Conservation (phyloP, 2,113 vertebrate genomes). For the Toxostoma redivivum region DNA sequence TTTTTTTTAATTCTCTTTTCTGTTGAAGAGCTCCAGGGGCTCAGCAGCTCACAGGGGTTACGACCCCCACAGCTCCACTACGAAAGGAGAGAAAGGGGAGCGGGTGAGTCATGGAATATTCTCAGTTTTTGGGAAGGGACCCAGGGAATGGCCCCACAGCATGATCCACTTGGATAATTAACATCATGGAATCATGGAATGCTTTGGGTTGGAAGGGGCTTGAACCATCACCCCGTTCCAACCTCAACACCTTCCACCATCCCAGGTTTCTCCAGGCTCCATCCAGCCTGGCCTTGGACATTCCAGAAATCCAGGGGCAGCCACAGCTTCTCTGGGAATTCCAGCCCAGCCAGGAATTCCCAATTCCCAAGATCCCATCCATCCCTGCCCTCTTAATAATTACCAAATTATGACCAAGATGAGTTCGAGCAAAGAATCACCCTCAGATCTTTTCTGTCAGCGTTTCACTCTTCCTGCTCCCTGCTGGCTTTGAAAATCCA, state of each 20-base stretch:
- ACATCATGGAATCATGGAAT: not conserved
- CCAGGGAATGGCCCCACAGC: not conserved
- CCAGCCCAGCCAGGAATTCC: not conserved
- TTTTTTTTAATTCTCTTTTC: not conserved
- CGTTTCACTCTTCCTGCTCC: not conserved
- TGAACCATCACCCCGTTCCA: not conserved
- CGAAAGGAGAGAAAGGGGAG: slow-evolving; percentile 87
- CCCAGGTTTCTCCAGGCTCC: not conserved
- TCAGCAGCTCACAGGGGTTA: slow-evolving; percentile 63
- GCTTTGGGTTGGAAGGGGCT: not conserved
- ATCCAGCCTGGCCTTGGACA: not conserved
- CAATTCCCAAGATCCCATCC: not conserved
- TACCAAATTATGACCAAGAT: not conserved
- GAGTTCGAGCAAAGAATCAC: not conserved
- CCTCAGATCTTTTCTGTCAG: not conserved
- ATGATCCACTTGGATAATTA: not conserved
- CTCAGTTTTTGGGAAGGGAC: not conserved
- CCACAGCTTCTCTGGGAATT: not conserved
- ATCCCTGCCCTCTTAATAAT: not conserved
- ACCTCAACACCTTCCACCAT: fast-evolving
- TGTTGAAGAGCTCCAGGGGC: slow-evolving; percentile 28
- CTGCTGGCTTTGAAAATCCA: not conserved
- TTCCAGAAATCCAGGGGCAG: not conserved
- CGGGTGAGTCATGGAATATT: slow-evolving; percentile 64
- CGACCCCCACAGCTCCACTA: slow-evolving; percentile 68